Evolutionary conservation across 2,888 invertebrate species (phyloP).

Genomic region (Agriopis marginaria): DNA sequence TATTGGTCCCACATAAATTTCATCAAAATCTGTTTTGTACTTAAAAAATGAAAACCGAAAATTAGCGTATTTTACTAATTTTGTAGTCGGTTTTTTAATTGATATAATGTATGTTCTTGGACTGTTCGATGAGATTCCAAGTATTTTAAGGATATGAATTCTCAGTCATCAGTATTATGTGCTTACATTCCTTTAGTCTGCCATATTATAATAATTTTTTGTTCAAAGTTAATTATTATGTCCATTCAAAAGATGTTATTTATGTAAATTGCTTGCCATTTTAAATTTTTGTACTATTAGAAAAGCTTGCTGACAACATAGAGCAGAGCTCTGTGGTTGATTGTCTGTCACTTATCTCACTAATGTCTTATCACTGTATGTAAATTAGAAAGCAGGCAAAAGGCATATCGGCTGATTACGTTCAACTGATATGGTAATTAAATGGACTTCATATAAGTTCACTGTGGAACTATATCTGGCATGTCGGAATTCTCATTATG

Average conservation of each 20-base stretch:
- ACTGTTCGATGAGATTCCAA: neutral
- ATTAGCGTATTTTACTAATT: no score
- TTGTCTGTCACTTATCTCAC: no score
- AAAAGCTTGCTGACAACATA: no score
- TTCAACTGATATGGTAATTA: neutral
- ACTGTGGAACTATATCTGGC: no score
- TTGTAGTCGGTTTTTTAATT: neutral
- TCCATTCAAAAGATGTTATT: conserved; percentile 12
- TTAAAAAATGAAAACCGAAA: no score
- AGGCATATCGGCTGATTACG: neutral
- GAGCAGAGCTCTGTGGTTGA: no score
- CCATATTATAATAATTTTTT: conserved; percentile 34
- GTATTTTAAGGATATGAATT: conserved; percentile 28
- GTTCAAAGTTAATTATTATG: neutral
- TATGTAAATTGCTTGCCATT: conserved; percentile 36
- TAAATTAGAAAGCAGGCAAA: neutral
- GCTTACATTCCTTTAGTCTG: conserved; percentile 37
- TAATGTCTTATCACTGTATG: neutral
- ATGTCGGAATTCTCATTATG: no score
- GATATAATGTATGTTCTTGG: neutral
- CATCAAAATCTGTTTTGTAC: no score
- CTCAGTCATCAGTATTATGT: conserved; percentile 48
- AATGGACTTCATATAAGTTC: neutral
- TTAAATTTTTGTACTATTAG: no score
- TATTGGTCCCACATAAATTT: no score